These are phyloP conservation scores for Odiellus spinosus DNA, from an alignment of 2,888 invertebrate species.

Conservation along the genomic window DNA sequence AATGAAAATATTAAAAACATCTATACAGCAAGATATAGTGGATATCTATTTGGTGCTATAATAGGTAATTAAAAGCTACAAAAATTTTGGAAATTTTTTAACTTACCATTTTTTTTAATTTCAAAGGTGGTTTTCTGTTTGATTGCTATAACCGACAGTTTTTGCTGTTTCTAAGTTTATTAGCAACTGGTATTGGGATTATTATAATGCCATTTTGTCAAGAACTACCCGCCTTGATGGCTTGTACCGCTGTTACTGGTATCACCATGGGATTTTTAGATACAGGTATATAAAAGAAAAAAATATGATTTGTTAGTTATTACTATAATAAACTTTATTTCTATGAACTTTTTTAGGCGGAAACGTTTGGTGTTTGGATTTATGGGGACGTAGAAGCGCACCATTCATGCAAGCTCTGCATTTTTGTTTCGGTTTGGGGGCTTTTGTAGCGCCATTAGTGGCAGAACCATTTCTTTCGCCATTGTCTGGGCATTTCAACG, in stretches of 20 bases:
- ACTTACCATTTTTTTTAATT: neutral
- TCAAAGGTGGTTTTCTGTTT: conserved; percentile 23
- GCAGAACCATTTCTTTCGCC: conserved; percentile 29
- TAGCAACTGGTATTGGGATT: conserved; percentile 30
- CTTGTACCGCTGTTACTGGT: conserved; percentile 30
- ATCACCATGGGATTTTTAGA: conserved; percentile 32
- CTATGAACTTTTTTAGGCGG: conserved; percentile 27
- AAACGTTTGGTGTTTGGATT: conserved; percentile 30
- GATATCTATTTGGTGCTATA: conserved; percentile 32
- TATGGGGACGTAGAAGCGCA: conserved; percentile 26
- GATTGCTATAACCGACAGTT: conserved; percentile 28
- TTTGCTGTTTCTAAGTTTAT: conserved; percentile 29
- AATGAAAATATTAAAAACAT: conserved; percentile 27
- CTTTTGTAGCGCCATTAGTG: conserved; percentile 33
- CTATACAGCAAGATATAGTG: conserved; percentile 30
- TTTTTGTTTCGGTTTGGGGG: conserved; percentile 33
- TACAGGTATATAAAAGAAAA: conserved; percentile 23
- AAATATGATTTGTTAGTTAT: neutral
- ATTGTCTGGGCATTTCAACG: neutral
- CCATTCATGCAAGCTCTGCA: conserved; percentile 34
- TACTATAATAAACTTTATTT: neutral
- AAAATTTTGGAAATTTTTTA: conserved; percentile 4
- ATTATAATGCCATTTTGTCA: conserved; percentile 30
- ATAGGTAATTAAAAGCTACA: conserved; percentile 20
- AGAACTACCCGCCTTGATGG: conserved; percentile 25